Base-by-base conservation (phyloP, 2,888 invertebrate genomes). In the Choreutis nemorana region DNA sequence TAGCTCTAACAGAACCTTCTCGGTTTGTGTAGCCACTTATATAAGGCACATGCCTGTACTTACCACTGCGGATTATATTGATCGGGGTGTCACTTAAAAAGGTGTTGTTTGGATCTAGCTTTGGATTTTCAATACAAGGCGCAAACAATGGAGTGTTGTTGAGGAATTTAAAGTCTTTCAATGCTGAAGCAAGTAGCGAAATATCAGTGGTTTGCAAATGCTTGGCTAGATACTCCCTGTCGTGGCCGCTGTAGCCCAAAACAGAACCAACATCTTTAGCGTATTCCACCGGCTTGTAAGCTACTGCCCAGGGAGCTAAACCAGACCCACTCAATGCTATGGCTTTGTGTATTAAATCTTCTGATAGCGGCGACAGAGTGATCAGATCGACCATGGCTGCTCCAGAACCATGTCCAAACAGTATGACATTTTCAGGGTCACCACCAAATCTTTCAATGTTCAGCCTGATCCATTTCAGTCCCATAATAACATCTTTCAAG, bases 381-480 rank as follows among this genome's bases (percentile, higher is more conserved):
- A 78, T 42, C 4, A 78, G 44, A 38, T 78, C 78, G 0, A 65
- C 78, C 43, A 75, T 59, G 2, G 85, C 83, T 1, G 88, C 90
- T 4, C 89, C 90, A 1, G 91, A 87, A 9, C 87, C 88, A 50
- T 94, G 90, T 0, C 94, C 95, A 54, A 91, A 81, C 1, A 94
- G 56, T 0, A 91, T 87, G 2, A 94, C 82, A 41, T 87, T 86
- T 23, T 83, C 80, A 0, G 86, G 84, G 59, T 94, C 85, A 1
- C 92, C 93, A 5, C 91, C 89, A 52, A 94, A 92, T 25, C 79
- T 70, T 2, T 45, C 68, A 21, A 91, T 89, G 51, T 94, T 89
- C 29, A 84, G 77, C 41, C 84, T 80, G 1, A 90, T 78, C 91
- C 91, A 90, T 37, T 81, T 58, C 30, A 96, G 65, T 1, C 89